A percentile compares a stretch with the other conserved stretches of the same genome.
Evolutionary conservation across 2,888 invertebrate species (phyloP).

Genomic region (Amorpha juglandis): DNA sequence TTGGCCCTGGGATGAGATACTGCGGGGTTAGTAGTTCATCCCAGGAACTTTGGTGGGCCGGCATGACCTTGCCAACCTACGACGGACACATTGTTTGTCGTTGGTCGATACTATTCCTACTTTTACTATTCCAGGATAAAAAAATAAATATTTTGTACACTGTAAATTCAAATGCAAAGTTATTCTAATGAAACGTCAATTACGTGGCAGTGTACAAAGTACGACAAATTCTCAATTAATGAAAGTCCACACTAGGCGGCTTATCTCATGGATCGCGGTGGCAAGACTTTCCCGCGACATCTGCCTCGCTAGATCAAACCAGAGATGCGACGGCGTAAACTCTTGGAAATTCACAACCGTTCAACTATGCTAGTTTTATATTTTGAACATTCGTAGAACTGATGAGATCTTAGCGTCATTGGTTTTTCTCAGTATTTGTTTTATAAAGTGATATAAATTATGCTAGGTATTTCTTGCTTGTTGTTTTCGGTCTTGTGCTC

Average conservation of each 20-base stretch:
- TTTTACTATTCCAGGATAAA: too few relatives aligned
- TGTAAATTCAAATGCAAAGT: background rate
- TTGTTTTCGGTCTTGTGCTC: too few relatives aligned
- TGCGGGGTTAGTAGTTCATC: too few relatives aligned
- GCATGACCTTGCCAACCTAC: too few relatives aligned
- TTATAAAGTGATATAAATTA: background rate
- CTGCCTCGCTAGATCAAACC: constrained; percentile 58
- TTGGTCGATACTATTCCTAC: too few relatives aligned
- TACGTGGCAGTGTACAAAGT: constrained; percentile 7
- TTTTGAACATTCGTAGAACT: constrained; percentile 6
- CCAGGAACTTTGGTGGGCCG: too few relatives aligned
- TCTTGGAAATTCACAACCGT: constrained; percentile 49
- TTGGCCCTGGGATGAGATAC: too few relatives aligned
- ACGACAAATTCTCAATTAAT: constrained; percentile 58
- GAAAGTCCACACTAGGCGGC: constrained; percentile 44
- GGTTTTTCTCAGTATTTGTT: background rate
- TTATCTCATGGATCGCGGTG: constrained; percentile 58
- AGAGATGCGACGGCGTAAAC: constrained; percentile 48
- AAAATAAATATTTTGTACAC: too few relatives aligned
- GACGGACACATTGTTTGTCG: too few relatives aligned
- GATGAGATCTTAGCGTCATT: constrained; percentile 5
- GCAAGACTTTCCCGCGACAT: constrained; percentile 64
- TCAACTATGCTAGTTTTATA: constrained; percentile 33
- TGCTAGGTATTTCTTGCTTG: background rate
- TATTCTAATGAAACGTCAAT: background rate